Evolutionary conservation across 2,888 invertebrate species (phyloP).

Genomic region (Vanessa cardui): DNA sequence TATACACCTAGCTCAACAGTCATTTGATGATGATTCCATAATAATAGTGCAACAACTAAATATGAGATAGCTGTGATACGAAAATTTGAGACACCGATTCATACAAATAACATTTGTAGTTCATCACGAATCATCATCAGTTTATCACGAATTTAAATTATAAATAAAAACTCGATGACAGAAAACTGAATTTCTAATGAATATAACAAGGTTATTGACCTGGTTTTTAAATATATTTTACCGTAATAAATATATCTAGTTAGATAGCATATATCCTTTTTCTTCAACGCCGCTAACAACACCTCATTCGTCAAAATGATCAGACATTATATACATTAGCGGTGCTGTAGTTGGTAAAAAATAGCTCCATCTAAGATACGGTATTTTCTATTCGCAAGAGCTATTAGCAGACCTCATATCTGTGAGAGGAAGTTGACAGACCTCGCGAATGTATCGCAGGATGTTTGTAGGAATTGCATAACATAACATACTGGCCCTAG

Average conservation of each 20-base stretch:
- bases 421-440: constrained; percentile 44
- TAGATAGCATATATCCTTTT: too few relatives aligned
- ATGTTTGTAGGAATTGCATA: constrained; percentile 37
- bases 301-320: too few relatives aligned
- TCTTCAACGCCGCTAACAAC: too few relatives aligned
- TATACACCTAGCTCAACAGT: too few relatives aligned
- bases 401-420: constrained; percentile 32
- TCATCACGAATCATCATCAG: too few relatives aligned
- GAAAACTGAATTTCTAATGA: background rate
- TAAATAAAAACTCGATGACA: background rate
- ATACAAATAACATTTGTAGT: too few relatives aligned
- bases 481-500: constrained; percentile 31
- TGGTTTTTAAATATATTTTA: background rate
- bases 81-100: too few relatives aligned
- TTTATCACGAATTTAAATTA: background rate
- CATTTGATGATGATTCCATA: too few relatives aligned
- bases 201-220: constrained; percentile 2
- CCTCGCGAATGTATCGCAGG: constrained; percentile 39
- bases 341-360: background rate
- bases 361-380: background rate
- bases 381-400: constrained; percentile 12
- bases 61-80: too few relatives aligned
- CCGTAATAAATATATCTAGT: background rate
- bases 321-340: background rate
- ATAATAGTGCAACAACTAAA: too few relatives aligned